A percentile compares a stretch with the other conserved stretches of the same genome.
phyloP scores from a whole-genome alignment of 2,797 vertebrate species.

The Graptemys geographica region DNA sequence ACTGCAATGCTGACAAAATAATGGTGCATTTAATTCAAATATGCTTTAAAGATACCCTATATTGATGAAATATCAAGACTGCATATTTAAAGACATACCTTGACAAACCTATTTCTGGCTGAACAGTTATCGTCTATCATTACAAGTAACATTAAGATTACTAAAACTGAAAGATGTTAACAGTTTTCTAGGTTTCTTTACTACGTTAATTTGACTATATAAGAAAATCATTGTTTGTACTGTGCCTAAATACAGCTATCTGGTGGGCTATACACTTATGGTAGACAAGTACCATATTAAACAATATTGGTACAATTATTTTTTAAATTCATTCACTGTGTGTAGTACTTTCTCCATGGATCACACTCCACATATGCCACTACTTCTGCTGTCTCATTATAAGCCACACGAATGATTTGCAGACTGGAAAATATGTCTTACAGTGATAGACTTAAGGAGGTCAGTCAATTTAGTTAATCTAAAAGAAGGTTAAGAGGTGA shows the following conservation, averaged over 20 bases:
- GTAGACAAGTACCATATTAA: not conserved
- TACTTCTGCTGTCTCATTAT: not conserved
- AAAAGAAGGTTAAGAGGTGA: not conserved
- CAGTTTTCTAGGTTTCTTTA: not conserved
- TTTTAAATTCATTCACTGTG: not conserved
- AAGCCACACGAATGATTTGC: not conserved
- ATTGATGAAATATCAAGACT: not conserved
- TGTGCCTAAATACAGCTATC: not conserved
- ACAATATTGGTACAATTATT: not conserved
- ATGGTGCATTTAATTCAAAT: not conserved
- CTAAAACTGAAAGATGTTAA: not conserved
- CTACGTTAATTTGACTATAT: accelerated
- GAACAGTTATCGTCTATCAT: not conserved
- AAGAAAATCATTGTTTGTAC: not conserved
- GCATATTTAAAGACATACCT: not conserved
- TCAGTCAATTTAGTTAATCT: not conserved
- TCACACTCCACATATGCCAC: accelerated
- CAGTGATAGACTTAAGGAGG: not conserved
- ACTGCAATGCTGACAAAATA: not conserved
- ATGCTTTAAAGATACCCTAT: not conserved
- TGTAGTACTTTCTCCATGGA: not conserved
- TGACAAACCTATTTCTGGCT: not conserved
- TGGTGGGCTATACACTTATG: not conserved
- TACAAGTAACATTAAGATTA: not conserved
- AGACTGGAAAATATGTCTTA: not conserved